Percentiles rank a stretch among this genome's conserved stretches.
Evolutionary conservation across 2,113 vertebrate genomes (phyloP).

Genomic region (Cyphomyrus discorhynchus): DNA sequence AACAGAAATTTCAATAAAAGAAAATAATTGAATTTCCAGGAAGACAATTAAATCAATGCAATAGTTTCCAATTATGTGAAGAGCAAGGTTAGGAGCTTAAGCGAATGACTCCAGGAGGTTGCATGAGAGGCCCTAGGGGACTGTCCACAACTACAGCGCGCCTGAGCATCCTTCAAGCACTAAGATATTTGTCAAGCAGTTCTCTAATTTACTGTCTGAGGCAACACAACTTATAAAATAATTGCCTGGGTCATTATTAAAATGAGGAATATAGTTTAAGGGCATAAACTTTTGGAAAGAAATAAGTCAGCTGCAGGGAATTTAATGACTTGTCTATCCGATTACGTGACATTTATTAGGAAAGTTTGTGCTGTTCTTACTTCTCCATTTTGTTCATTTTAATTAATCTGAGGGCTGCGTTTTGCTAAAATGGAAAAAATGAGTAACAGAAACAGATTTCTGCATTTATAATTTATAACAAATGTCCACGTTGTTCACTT

Average conservation of each 20-base stretch:
- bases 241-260: conserved; percentile 44
- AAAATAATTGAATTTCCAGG: conserved; percentile 6
- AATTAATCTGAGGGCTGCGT: conserved; percentile 4
- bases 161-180: conserved; percentile 21
- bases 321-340: conserved; percentile 32
- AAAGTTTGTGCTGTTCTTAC: conserved; percentile 26
- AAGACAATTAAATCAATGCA: conserved; percentile 7
- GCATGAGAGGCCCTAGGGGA: conserved; percentile 5
- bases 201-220: conserved; percentile 42
- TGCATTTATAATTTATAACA: not conserved
- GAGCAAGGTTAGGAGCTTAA: conserved; percentile 12
- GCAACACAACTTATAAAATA: conserved; percentile 41
- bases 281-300: conserved; percentile 33
- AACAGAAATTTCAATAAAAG: not conserved
- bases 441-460: not conserved
- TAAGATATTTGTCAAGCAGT: conserved; percentile 32
- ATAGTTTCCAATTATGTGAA: conserved; percentile 8
- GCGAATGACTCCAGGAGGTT: not conserved
- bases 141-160: not conserved
- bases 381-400: conserved; percentile 1
- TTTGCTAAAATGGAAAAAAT: not conserved
- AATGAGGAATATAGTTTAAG: conserved; percentile 35
- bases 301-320: conserved; percentile 37
- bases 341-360: conserved; percentile 41
- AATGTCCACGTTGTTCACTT: not conserved